phyloP scores from a whole-genome alignment of 2,797 vertebrate species.

The Chelmon rostratus region DNA sequence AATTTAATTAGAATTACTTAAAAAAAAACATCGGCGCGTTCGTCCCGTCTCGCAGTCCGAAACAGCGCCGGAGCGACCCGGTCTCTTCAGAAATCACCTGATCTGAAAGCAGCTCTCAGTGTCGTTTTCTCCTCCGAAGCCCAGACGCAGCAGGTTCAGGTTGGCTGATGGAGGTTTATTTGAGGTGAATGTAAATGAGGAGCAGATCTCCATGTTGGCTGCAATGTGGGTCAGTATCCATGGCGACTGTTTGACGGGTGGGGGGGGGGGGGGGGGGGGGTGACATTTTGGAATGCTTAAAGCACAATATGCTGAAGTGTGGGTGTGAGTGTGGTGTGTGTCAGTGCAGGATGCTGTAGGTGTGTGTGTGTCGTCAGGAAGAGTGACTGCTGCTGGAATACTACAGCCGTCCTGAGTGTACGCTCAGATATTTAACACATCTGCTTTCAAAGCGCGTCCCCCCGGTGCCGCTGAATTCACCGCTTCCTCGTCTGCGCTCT shows the following conservation, averaged over 20 bases:
- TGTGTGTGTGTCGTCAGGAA: background rate
- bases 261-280: background rate
- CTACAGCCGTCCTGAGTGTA: constrained; percentile 22
- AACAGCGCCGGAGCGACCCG: too few species aligned
- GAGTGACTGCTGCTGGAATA: background rate
- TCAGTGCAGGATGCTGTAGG: background rate
- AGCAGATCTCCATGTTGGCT: constrained; percentile 27
- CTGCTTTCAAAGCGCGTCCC: constrained; percentile 36
- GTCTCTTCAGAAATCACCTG: too few species aligned
- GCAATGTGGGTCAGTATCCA: constrained; percentile 67
- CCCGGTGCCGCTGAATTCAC: constrained; percentile 20
- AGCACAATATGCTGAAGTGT: constrained; percentile 12
- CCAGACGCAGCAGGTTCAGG: background rate
- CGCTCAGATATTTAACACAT: constrained; percentile 38
- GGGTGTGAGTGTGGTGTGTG: background rate
- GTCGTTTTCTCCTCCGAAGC: background rate
- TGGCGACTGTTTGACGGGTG: constrained; percentile 41
- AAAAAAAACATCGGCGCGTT: too few species aligned
- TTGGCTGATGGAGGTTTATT: constrained; percentile 8
- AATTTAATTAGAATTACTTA: too few species aligned
- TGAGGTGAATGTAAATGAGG: constrained; percentile 56
- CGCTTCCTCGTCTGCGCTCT: background rate
- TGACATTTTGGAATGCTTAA: constrained; percentile 34
- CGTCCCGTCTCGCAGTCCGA: too few species aligned
- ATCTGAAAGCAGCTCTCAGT: too few species aligned